Evolutionary conservation across 2,888 invertebrate species (phyloP), one percentile per base, ranked within the genome.

Genomic region (Ormia ochracea): DNA sequence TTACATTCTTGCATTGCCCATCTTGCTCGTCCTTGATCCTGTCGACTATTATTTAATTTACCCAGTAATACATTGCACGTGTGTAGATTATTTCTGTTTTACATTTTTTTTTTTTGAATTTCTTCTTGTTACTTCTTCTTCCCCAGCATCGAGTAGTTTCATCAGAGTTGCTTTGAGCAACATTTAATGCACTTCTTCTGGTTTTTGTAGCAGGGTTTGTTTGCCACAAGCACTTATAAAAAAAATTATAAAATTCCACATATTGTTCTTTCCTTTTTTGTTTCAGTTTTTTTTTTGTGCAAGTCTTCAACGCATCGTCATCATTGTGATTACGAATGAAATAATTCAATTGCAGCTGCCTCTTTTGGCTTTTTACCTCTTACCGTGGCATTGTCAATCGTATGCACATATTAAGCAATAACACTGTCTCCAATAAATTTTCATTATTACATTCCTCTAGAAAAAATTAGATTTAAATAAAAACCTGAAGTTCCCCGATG

Each of bases 301-400:
- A 58, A 12, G 50, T 65, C 63, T 31, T 70, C 17, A 70, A 52
- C 50, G 50, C 50, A 58, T 38, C 17, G 26, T 72, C 59, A 50
- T 54, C 61, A 61, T 66, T 59, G 26, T 73, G 31, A 68, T 78
- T 65, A 68, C 70, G 41, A 61, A 78, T 81, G 81, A 82, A 77
- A 83, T 85, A 85, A 86, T 85, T 86, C 81, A 85, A 85, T 84
- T 87, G 86, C 88, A 88, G 87, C 87, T 88, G 87, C 86, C 83
- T 83, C 85, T 85, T 85, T 83, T 84, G 83, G 79, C 75, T 81
- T 85, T 81, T 80, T 80, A 80, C 80, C 80, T 80, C 82, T 63
- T 76, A 43, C 36, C 80, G 59, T 68, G 61, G 74, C 61, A 65
- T 28, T 65, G 74, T 50, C 74, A 66, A 54, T 63, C 48, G n/a